Percentiles rank a stretch among this genome's conserved stretches.
phyloP scores from a whole-genome alignment of 2,888 invertebrate species.

The Mesochorus sp. region DNA sequence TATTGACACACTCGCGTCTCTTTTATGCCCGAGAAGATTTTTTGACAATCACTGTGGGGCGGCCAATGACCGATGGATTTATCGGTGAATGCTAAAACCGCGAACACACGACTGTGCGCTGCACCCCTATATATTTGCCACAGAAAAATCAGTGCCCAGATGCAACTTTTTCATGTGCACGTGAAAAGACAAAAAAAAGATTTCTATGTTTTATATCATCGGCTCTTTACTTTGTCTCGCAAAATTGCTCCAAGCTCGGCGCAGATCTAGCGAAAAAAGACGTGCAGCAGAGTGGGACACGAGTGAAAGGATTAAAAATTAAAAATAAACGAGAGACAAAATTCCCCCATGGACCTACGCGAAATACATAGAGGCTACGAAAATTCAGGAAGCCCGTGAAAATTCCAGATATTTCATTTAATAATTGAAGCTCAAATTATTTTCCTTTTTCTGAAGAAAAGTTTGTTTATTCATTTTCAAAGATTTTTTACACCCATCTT shows the following conservation, averaged over 20 bases:
- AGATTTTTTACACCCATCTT: no score
- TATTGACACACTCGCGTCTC: not conserved
- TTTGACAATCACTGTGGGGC: not conserved
- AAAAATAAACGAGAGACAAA: slow-evolving; percentile 10
- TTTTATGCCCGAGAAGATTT: not conserved
- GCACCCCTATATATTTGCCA: not conserved
- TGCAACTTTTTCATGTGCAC: slow-evolving; percentile 22
- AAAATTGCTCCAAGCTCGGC: slow-evolving; percentile 63
- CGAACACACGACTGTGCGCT: not conserved
- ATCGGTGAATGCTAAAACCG: not conserved
- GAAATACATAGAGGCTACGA: not conserved
- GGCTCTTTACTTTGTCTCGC: slow-evolving; percentile 61
- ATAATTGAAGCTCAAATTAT: slow-evolving; percentile 73
- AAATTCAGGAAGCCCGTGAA: slow-evolving; percentile 58
- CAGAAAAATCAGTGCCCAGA: slow-evolving; percentile 27
- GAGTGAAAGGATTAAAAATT: slow-evolving; percentile 18
- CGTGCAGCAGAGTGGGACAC: slow-evolving; percentile 36
- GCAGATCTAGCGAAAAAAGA: slow-evolving; percentile 23
- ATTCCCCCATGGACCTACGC: not conserved
- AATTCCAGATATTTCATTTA: slow-evolving; percentile 71
- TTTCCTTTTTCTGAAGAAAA: slow-evolving; percentile 60
- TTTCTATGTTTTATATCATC: slow-evolving; percentile 11
- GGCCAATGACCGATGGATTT: no score
- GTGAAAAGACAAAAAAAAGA: slow-evolving; percentile 17
- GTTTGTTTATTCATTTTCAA: no score